Percentiles rank a stretch among this genome's conserved stretches.
phyloP scores from a whole-genome alignment of 1,140 invertebrate species.

The Drosophila melanogaster region DNA sequence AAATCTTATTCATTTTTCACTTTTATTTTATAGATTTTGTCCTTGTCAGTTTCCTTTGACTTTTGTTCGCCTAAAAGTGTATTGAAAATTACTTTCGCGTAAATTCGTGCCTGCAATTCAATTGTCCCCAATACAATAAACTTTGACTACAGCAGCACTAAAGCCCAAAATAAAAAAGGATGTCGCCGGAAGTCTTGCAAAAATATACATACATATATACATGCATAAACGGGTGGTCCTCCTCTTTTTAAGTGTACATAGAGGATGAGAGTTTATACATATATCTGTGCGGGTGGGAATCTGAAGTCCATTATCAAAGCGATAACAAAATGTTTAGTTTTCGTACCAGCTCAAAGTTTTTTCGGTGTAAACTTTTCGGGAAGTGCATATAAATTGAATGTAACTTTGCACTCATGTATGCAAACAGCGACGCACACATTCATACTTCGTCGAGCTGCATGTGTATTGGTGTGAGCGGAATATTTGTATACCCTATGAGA shows the following conservation, averaged over 20 bases:
- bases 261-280: no score
- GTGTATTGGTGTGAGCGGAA: not conserved
- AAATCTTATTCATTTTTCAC: no score
- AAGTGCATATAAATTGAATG: constrained; percentile 81
- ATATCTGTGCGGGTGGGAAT: constrained; percentile 20
- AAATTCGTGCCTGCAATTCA: constrained; percentile 48
- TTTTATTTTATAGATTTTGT: not conserved
- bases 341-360: constrained; percentile 66
- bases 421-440: constrained; percentile 45
- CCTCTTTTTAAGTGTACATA: constrained; percentile 1
- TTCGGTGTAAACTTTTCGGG: constrained; percentile 71
- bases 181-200: not conserved
- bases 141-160: constrained; percentile 31
- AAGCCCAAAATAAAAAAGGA: not conserved
- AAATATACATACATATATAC: constrained; percentile 3
- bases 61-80: constrained; percentile 1
- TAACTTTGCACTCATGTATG: constrained; percentile 78
- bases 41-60: not conserved
- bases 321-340: constrained; percentile 82
- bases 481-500: not conserved
- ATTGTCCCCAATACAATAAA: constrained; percentile 51
- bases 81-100: constrained; percentile 20
- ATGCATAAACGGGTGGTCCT: constrained; percentile 4
- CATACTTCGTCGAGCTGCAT: not conserved
- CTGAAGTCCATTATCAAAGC: constrained; percentile 72